A percentile compares a stretch with the other conserved stretches of the same genome.
Evolutionary conservation across 37 sponge, comb jelly and placozoan genomes (phyloP).

Genomic region (Petrosia ficiformis): DNA sequence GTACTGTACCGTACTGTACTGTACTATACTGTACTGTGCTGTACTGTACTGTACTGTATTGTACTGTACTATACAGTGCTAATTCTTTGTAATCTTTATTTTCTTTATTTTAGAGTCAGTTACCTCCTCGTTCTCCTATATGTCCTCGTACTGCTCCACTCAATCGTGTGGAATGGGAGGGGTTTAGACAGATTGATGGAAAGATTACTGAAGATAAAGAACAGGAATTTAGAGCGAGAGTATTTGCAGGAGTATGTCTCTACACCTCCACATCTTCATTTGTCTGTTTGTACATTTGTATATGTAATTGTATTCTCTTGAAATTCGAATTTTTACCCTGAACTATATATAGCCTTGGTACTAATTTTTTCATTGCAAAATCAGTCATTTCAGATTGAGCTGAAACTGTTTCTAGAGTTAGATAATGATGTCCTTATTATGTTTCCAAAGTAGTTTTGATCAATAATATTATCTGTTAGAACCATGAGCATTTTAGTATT

Average conservation of each 20-base stretch:
- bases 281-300: neutral
- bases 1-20: no score
- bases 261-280: neutral
- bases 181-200: slow-evolving; percentile 60
- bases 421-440: no score
- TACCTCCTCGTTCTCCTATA: slow-evolving; percentile 38
- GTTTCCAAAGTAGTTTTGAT: no score
- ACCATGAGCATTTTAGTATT: no score
- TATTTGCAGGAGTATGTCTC: slow-evolving; percentile 74
- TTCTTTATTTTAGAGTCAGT: slow-evolving; percentile 28
- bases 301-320: no score
- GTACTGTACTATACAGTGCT: neutral
- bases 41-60: neutral
- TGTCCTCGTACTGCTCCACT: slow-evolving; percentile 51
- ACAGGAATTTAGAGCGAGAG: slow-evolving; percentile 53
- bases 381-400: no score
- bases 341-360: no score
- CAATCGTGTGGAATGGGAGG: slow-evolving; percentile 76
- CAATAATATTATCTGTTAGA: no score
- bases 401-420: no score
- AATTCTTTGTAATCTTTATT: neutral
- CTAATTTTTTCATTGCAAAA: no score
- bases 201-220: slow-evolving; percentile 37
- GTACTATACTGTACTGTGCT: neutral
- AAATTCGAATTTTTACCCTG: no score